Conservation (phyloP, 92 coral and sea anemone species). For the Meandrina meandrites region DNA sequence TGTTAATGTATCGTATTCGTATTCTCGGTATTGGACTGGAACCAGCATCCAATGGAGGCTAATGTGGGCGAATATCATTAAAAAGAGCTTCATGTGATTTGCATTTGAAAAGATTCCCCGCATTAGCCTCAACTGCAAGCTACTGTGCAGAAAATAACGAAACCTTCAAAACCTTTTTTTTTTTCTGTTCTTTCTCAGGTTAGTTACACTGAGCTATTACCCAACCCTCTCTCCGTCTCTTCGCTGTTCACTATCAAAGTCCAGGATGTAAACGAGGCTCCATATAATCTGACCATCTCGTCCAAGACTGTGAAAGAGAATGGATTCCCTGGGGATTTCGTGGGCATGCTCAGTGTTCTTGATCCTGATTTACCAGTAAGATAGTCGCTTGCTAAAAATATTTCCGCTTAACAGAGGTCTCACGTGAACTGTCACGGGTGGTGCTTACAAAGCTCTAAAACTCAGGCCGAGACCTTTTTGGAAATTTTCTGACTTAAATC, state of each 20-base stretch:
- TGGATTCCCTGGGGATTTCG: slow-evolving; percentile 47
- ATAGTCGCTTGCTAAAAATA: background rate
- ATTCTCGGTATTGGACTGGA: too few species aligned
- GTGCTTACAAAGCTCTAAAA: too few species aligned
- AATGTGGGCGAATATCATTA: too few species aligned
- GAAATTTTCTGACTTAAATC: background rate
- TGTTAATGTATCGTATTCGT: too few species aligned
- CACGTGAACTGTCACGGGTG: background rate
- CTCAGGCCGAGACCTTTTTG: background rate
- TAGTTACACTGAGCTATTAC: slow-evolving; percentile 68
- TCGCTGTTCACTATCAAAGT: slow-evolving; percentile 56
- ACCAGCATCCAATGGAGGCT: too few species aligned
- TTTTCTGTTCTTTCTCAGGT: slow-evolving; percentile 49
- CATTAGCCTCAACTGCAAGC: too few species aligned
- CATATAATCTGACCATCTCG: slow-evolving; percentile 71
- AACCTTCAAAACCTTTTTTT: background rate
- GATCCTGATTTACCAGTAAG: slow-evolving; percentile 91
- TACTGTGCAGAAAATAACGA: too few species aligned
- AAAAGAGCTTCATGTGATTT: too few species aligned
- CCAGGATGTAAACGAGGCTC: slow-evolving; percentile 87
- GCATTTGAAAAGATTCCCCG: too few species aligned
- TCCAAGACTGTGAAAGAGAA: slow-evolving; percentile 64
- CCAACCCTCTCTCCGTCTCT: slow-evolving; percentile 61
- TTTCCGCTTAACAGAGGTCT: background rate
- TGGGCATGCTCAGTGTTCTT: slow-evolving; percentile 67